Evolutionary conservation across 1,140 invertebrate genomes (phyloP).

Genomic region (Luehdorfia chinensis): DNA sequence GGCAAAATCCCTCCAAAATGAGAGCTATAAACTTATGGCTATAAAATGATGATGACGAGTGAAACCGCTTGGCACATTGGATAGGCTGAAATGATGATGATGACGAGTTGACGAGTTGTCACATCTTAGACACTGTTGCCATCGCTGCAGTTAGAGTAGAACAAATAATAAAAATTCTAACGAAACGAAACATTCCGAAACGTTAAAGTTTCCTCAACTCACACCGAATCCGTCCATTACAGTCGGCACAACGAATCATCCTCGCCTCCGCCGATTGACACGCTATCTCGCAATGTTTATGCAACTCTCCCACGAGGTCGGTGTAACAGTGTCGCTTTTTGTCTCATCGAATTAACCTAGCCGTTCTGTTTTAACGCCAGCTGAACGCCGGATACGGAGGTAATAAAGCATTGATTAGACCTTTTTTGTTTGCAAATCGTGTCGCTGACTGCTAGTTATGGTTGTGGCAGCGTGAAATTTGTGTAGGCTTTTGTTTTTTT

Average conservation of each 20-base stretch:
- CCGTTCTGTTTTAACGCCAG: conserved; percentile 19
- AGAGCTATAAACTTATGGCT: no score
- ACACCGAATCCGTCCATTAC: conserved; percentile 2
- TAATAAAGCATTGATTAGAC: conserved; percentile 14
- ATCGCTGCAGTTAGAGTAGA: no score
- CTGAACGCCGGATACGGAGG: conserved; percentile 18
- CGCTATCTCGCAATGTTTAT: conserved; percentile 22
- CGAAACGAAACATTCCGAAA: no score
- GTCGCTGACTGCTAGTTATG: background rate
- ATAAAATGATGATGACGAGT: no score
- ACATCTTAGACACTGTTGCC: no score
- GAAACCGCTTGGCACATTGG: no score
- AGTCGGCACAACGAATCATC: conserved; percentile 11
- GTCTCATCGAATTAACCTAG: conserved; percentile 22
- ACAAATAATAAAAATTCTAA: no score
- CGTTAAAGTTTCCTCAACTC: conserved; percentile 3
- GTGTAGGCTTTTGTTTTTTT: background rate
- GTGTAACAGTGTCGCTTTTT: conserved; percentile 26
- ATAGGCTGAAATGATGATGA: no score
- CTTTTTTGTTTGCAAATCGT: conserved; percentile 4
- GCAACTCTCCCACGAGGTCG: conserved; percentile 32
- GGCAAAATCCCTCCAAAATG: no score
- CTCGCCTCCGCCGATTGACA: conserved; percentile 2
- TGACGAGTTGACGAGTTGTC: no score
- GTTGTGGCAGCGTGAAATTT: background rate